Evolutionary conservation across 2,797 vertebrate species (phyloP), one percentile per base, ranked within the genome.

Genomic region (Glossophaga mutica): DNA sequence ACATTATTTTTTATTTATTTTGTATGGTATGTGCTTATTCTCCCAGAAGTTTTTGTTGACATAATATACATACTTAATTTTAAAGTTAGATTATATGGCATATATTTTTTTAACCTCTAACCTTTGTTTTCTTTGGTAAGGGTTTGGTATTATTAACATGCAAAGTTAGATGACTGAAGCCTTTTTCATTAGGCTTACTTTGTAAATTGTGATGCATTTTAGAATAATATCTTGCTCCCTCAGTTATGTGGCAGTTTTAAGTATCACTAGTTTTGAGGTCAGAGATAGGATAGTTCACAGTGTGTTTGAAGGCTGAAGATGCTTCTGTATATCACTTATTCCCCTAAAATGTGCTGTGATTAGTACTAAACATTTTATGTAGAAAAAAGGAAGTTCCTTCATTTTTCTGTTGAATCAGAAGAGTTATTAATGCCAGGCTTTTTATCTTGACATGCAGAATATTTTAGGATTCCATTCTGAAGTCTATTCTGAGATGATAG

Each of bases 201-300:
- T 90, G 9, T 95, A 86, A 92, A 90, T 82, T 85, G 29, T 92
- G 82, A 76, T 44, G 57, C 6, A 77, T 92, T 90, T 95, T 91
- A 81, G 44, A 85, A 32, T 94, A 65, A 44, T 46, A 26, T 85
- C 55, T n/a, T 91, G 48, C 6, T 82, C 26, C 19, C 85, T 74
- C 42, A 68, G n/a, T 32, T 89, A 44, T 26, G 5, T 74, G 48
- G 39, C 12, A 81, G 3, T 77, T 39, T 87, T 71, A 90, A 74
- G 7, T 70, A 52, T 78, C 57, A 84, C 6, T 94, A 84, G 22
- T 15, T 77, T 91, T 68, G 67, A 90, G 57, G 12, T 92, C 52
- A 90, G 70, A 83, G 59, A 21, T 74, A 24, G 81, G 26, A 50
- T 4, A 52, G 3, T 89, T 73, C n/a, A 81, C 22, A 77, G 12